Evolutionary conservation across 2,113 vertebrate genomes (phyloP), one percentile per base, ranked within the genome.

Genomic region (Carassius gibelio): DNA sequence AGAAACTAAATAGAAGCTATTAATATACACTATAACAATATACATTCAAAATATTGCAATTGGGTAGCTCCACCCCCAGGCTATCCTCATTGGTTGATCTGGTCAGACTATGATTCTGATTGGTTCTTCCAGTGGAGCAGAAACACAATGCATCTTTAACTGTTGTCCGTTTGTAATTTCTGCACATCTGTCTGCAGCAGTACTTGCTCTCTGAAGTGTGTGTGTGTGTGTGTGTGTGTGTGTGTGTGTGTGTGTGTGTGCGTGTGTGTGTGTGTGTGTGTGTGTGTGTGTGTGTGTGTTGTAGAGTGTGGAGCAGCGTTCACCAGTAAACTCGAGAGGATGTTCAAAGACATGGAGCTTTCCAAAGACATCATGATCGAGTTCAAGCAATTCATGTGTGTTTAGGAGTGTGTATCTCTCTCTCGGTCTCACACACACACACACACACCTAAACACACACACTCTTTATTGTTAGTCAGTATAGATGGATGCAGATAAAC

Each of bases 331-430:
- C 96, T 99, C 85, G 98, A 99, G 93, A 98, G 98, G 89, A 99
- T 99, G 98, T 99, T 99, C 93, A 99, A 99, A 93, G 98, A 99
- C 89, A 99, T 99, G 98, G 98, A 99, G 89, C 96, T 99, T 90
- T 99, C 98, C 84, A 99, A 99, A 95, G 98, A 99, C 90, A 97
- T 99, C 88, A 99, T 99, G 98, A 96, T 99, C 92, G 98, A 99
- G 86, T 99, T 99, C 93, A 99, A 99, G 96, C 98, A n/a, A n/a
- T n/a, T n/a, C n/a, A n/a, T n/a, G n/a, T n/a, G n/a, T n/a, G n/a
- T n/a, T n/a, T n/a, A n/a, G n/a, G n/a, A n/a, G n/a, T n/a, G n/a
- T n/a, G n/a, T n/a, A n/a, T n/a, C n/a, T n/a, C n/a, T n/a, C n/a
- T n/a, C n/a, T n/a, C n/a, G n/a, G n/a, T n/a, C n/a, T n/a, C n/a